Conservation (phyloP, 2,888 invertebrate species). For the Galerucella pusilla region DNA sequence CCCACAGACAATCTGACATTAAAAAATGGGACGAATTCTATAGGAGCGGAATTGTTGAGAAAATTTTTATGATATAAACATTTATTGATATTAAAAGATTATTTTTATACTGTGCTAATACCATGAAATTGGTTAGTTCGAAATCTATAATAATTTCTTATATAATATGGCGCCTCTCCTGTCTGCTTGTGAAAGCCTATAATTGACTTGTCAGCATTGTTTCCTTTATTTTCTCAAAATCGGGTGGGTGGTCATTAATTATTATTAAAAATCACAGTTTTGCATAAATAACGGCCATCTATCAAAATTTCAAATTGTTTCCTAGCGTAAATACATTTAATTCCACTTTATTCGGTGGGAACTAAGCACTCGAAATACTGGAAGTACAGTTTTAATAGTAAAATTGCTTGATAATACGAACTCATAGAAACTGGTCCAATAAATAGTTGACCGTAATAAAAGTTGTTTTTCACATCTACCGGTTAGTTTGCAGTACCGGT, state of each 20-base stretch:
- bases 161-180: background rate
- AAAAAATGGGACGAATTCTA: no score
- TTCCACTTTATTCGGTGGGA: background rate
- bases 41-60: no score
- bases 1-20: no score
- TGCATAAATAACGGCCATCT: background rate
- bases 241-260: background rate
- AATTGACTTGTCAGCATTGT: slow-evolving; percentile 19
- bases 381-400: background rate
- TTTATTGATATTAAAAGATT: no score
- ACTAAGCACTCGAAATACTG: background rate
- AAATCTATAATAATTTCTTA: no score
- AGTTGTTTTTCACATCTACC: background rate
- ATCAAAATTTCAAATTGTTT: background rate
- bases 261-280: no score
- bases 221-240: background rate
- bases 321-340: background rate
- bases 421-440: background rate
- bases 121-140: no score
- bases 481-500: no score
- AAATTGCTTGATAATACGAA: background rate
- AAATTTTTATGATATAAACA: no score
- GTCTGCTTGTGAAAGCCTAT: slow-evolving; percentile 11
- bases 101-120: no score
- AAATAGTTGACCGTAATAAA: background rate